Conservation (phyloP, 2,888 invertebrate genomes). For the Anodontia alba region DNA sequence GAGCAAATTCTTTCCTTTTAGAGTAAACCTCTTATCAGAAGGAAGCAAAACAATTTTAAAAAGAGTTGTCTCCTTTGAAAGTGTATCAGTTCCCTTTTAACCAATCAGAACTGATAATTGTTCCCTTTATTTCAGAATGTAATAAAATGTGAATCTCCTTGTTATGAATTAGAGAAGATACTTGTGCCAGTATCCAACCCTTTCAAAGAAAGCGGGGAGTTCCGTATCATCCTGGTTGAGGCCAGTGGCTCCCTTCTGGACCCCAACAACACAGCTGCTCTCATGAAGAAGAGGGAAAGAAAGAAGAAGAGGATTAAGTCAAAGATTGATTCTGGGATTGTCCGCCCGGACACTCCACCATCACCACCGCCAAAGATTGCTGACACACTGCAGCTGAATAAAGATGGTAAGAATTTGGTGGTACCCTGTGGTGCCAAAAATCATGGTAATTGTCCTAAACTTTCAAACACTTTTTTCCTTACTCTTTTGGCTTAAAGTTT, state of each 20-base stretch:
- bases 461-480: too few relatives aligned
- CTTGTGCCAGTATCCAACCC: slow-evolving; percentile 81
- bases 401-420: slow-evolving; percentile 51
- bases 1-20: too few relatives aligned
- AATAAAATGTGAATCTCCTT: slow-evolving; percentile 80
- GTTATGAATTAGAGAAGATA: slow-evolving; percentile 82
- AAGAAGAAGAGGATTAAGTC: slow-evolving; percentile 74
- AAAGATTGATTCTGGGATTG: slow-evolving; percentile 77
- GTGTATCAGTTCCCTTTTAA: too few relatives aligned
- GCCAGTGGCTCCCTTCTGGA: slow-evolving; percentile 69
- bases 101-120: too few relatives aligned
- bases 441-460: too few relatives aligned
- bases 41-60: too few relatives aligned
- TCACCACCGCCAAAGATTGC: slow-evolving; percentile 63
- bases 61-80: too few relatives aligned
- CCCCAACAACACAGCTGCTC: slow-evolving; percentile 59
- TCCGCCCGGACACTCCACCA: slow-evolving; percentile 71
- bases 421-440: too few relatives aligned
- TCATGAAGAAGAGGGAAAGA: slow-evolving; percentile 70
- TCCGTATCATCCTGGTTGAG: slow-evolving; percentile 82
- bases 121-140: slow-evolving; percentile 79
- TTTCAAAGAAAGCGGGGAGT: slow-evolving; percentile 81
- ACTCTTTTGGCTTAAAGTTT: too few relatives aligned
- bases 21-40: too few relatives aligned
- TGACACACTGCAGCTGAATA: slow-evolving; percentile 57